These are phyloP conservation scores for Hemicentrotus pulcherrimus DNA, from an alignment of 35 echinoderm and acorn worm genomes.

Conservation along the genomic window DNA sequence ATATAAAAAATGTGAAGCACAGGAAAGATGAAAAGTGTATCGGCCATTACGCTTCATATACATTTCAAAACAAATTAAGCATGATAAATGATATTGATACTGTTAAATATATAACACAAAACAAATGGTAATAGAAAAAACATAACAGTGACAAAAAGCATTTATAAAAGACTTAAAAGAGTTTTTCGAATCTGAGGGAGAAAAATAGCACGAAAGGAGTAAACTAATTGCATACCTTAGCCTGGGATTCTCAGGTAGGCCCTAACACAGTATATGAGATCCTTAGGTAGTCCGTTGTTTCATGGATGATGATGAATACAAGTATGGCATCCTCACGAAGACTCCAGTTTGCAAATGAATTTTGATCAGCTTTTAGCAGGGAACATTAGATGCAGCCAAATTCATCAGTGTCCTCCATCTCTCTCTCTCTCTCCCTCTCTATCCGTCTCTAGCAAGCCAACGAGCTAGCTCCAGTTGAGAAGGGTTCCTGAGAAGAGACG, in stretches of 20 bases:
- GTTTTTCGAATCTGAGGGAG: too few species aligned
- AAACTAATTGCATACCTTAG: background rate
- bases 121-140: too few species aligned
- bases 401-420: background rate
- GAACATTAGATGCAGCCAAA: conserved; percentile 1
- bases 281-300: background rate
- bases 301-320: background rate
- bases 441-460: background rate
- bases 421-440: background rate
- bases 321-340: background rate
- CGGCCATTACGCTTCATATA: too few species aligned
- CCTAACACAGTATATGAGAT: background rate
- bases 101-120: too few species aligned
- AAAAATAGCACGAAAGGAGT: background rate
- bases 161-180: too few species aligned
- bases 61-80: too few species aligned
- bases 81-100: too few species aligned
- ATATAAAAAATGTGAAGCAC: too few species aligned
- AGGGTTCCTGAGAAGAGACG: background rate
- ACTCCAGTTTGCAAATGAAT: conserved; percentile 18
- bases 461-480: background rate
- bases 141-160: too few species aligned
- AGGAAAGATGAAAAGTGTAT: too few species aligned
- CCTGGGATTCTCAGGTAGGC: background rate
- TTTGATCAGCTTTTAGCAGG: conserved; percentile 17